Conservation (phyloP, 2,888 invertebrate genomes). For the Cephonodes hylas region DNA sequence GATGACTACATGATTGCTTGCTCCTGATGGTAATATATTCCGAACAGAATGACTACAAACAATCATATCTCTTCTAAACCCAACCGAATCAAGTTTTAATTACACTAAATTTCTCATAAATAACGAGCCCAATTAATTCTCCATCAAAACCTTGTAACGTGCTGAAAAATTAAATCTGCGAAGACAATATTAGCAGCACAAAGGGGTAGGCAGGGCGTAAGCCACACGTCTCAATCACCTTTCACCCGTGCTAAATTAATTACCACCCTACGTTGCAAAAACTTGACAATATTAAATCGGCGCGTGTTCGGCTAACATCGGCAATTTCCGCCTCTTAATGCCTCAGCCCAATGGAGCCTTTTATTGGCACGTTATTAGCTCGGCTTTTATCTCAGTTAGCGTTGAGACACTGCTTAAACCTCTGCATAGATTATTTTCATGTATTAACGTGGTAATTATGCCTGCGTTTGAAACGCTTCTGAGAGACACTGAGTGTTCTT, state of each 20-base stretch:
- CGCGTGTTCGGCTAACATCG: constrained; percentile 41
- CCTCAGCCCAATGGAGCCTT: constrained; percentile 55
- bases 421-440: constrained; percentile 25
- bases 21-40: no score
- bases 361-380: constrained; percentile 54
- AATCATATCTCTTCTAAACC: no score
- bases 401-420: constrained; percentile 47
- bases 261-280: constrained; percentile 32
- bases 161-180: no score
- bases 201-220: constrained; percentile 5
- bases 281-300: constrained; percentile 37
- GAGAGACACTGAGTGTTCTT: neutral
- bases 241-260: constrained; percentile 31
- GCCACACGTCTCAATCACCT: constrained; percentile 8
- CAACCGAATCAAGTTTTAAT: no score
- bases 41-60: no score
- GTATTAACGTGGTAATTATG: neutral
- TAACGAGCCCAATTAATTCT: no score
- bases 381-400: constrained; percentile 51
- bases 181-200: neutral
- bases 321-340: constrained; percentile 45
- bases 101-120: no score
- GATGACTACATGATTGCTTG: no score
- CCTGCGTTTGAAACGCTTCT: neutral
- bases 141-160: no score